Evolutionary conservation across 2,797 vertebrate species (phyloP), one percentile per base, ranked within the genome.

Genomic region (Heterohyrax brucei): DNA sequence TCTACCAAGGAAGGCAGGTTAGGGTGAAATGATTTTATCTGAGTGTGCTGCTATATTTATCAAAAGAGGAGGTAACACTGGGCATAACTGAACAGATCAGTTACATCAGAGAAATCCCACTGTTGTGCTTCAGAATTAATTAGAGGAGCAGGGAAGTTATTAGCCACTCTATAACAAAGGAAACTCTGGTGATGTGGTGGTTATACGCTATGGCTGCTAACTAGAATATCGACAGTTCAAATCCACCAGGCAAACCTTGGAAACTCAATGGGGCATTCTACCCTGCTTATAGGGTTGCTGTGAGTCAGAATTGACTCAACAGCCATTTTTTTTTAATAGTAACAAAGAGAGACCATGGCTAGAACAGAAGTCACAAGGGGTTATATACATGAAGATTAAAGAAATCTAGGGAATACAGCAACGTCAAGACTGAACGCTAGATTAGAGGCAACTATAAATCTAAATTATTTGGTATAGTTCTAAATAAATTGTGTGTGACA

Each of bases 71-170:
- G 66, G 81, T 33, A 64, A 72, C 75, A 80, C 62, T 50, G 68
- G 89, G 68, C 62, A 89, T 46, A 87, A 21, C 9, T 94, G 75
- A 53, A 46, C 50, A 30, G 77, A 59, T 89, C 62, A 90, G 61
- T n/a, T 19, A 19, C 56, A 56, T 86, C 79, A 91, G 33, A 64
- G 64, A 95, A 96, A 95, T 88, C 94, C 83, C 73, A 59, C 3
- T 81, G 50, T 70, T 89, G 14, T 89, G 68, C 73, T 92, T 96
- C 73, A 85, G 89, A 91, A 95, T 89, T 95, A 95, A 93, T 94
- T 94, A 93, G n/a, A 94, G 88, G 33, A 92, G 7, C 16, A 85
- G 24, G n/a, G n/a, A 93, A 66, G 53, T 89, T 89, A 94, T 89
- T 76, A 91, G 83, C 80, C 83, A 79, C 80, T 48, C 39, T 39